Evolutionary conservation across 2,888 invertebrate genomes (phyloP), one percentile per base, ranked within the genome.

Genomic region (Mechanitis mazaeus): DNA sequence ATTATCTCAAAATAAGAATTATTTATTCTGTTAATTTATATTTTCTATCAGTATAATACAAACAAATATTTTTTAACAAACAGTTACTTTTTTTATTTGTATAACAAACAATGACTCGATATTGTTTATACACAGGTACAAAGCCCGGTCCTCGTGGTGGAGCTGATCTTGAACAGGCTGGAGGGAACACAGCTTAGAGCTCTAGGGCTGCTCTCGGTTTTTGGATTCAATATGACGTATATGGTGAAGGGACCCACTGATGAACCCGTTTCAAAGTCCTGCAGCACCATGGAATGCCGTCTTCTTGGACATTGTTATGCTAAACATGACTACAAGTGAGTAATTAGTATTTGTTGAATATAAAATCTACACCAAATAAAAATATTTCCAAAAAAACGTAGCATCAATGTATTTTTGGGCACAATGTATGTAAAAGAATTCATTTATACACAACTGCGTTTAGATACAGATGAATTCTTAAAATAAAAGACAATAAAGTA

Each of bases 151-250:
- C 87, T 97, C 67, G 95, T 96, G 62, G 92, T 97, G 66, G 94
- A 95, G 68, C 93, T 97, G 72, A 88, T 91, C 54, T 91, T 97
- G 72, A 91, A 93, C 70, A 90, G 93, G 33, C 85, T 94, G 64
- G 95, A 96, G 77, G 95, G 95, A 7, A 94, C 95, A 42, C 96
- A 97, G 84, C 89, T 97, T 61, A 91, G 97, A 4, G 96, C 96
- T 0, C 87, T 96, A 67, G 93, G 94, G 60, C 91, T 97, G 42
- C 90, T 97, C 65, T 94, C 96, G 66, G 96, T 97, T 50, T 97
- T 95, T 78, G 97, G 97, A 12, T 97, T 98, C 88, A 97, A 98
- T 86, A 93, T 97, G 73, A 97, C 97, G 35, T 97, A 97, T 80
- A 96, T 97, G 77, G 94, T 97, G 70, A 77, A 84, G 64, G 79